These are phyloP conservation scores for Umimayanthus kanabou DNA, from an alignment of 92 coral and sea anemone species.

Conservation along the genomic window DNA sequence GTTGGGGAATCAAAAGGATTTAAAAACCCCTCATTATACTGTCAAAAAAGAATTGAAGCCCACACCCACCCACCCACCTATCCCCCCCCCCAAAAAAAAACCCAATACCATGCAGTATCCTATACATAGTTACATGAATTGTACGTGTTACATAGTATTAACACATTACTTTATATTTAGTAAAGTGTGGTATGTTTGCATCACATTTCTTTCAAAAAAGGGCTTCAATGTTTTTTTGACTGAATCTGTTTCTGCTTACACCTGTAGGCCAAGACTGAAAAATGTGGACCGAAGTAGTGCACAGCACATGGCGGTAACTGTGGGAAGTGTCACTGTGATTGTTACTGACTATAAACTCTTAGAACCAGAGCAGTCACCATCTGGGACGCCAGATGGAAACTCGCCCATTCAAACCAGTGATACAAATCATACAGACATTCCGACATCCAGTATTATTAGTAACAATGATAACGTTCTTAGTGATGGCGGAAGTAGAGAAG, in stretches of 20 bases:
- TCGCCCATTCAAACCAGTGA: conserved; percentile 64
- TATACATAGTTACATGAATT: no score
- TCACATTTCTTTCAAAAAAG: no score
- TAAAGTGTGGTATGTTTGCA: no score
- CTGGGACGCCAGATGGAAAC: conserved; percentile 75
- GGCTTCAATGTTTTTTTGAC: neutral
- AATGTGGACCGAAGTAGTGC: conserved; percentile 94
- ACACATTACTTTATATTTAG: neutral
- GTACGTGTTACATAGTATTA: no score
- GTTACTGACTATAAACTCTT: conserved; percentile 95
- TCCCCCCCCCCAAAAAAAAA: no score
- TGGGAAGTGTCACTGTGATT: conserved; percentile 91
- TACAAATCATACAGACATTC: conserved; percentile 60
- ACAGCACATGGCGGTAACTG: conserved; percentile 94
- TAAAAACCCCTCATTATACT: no score
- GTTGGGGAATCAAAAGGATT: no score
- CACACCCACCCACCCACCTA: no score
- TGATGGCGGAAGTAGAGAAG: conserved; percentile 62
- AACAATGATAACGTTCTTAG: conserved; percentile 63
- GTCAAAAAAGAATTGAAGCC: no score
- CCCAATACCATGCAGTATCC: no score
- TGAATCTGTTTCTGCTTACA: neutral
- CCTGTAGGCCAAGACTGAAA: conserved; percentile 91
- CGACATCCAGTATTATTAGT: conserved; percentile 50
- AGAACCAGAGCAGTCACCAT: conserved; percentile 74